Base-by-base conservation (phyloP, 2,888 invertebrate species). In the Cheilosia variabilis region DNA sequence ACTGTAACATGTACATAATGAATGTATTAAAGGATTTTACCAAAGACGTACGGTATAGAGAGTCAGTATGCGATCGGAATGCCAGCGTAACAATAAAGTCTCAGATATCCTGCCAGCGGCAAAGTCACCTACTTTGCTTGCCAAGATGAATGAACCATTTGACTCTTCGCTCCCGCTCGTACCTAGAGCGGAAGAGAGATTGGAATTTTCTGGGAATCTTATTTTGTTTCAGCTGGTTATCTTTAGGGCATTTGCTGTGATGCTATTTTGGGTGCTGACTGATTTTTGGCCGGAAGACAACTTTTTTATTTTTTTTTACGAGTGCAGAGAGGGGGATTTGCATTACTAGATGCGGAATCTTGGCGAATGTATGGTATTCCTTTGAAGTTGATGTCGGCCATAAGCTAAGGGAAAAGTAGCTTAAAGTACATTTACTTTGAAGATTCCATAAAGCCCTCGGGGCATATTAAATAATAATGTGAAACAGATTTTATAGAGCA, bases 141-240 rank as follows among this genome's bases (percentile, higher is more conserved):
- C 53, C 71, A 55, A 68, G 47, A 77, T 77, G 71, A 77, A 66
- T 77, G 62, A 71, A 72, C 10, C 55, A 60, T 82, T 83, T 83
- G 55, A 72, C 68, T 72, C 66, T 55, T 47, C 17, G 27, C 27
- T 45, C 37, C 47, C 72, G 53, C 66, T 34, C 43, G 17, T 27
- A 76, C 60, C 66, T 15, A 17, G 47, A 17, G 6, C 72, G 55
- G 47, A 62, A 72, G 58, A 60, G 73, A 66, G 57, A 37, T n/a
- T 47, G 19, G 53, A 45, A 53, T 47, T 63, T 71, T 37, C 13
- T 37, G 10, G 13, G 13, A 37, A 37, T 37, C 3, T 13, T 37
- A 37, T 13, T 37, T 37, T 37, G 34, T 13, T 37, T 37, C 9
- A 19, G 24, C 15, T 41, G 15, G 50, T 50, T 75, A 50, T 41